Conservation (phyloP, 2,113 vertebrate genomes). For the Arvicanthis niloticus region DNA sequence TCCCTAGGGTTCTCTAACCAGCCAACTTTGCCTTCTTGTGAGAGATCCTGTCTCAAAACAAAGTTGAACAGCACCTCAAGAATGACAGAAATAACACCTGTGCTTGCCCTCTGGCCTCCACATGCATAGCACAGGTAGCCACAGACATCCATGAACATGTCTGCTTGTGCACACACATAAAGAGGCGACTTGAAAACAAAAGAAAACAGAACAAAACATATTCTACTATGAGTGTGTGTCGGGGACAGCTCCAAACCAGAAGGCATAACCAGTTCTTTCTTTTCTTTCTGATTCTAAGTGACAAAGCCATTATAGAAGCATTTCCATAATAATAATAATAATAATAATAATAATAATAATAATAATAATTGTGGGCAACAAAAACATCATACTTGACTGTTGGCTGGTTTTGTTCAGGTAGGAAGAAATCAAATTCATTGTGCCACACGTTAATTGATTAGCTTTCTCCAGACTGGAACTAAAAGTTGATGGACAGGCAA, state of each 20-base stretch:
- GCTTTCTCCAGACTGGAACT: not conserved
- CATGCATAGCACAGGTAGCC: not conserved
- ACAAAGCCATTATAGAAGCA: not conserved
- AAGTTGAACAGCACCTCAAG: not conserved
- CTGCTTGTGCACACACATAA: not conserved
- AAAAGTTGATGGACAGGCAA: not conserved
- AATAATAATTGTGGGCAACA: not conserved
- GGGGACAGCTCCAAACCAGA: not conserved
- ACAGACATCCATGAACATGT: not conserved
- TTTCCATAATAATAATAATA: no score
- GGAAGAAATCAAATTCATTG: not conserved
- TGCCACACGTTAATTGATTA: not conserved
- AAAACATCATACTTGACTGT: not conserved
- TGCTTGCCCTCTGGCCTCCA: not conserved
- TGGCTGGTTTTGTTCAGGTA: slow-evolving; percentile 1
- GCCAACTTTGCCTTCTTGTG: not conserved
- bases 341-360: no score
- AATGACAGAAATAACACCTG: not conserved
- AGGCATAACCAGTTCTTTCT: not conserved
- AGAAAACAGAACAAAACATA: not conserved
- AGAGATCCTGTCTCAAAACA: not conserved
- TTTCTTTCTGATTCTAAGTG: not conserved
- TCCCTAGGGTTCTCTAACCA: not conserved
- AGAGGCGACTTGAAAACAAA: slow-evolving; percentile 14
- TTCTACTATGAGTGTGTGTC: not conserved